Conservation (phyloP, 1,140 invertebrate genomes). For the Galendromus occidentalis region DNA sequence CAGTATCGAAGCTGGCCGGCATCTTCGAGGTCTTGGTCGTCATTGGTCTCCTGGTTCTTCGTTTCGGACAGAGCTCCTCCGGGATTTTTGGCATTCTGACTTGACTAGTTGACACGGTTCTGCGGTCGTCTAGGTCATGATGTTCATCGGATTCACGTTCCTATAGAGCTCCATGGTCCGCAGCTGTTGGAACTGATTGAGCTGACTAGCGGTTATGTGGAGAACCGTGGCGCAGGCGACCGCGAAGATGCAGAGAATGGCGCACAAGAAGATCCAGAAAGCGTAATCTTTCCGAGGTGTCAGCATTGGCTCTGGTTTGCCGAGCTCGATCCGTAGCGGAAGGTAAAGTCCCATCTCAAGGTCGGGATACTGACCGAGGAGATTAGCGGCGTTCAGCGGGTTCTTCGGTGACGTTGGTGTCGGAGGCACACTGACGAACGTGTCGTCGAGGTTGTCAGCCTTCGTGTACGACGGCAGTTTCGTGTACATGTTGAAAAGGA, state of each 20-base stretch:
- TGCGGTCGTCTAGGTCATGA: too few species aligned
- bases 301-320: neutral
- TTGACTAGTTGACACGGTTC: neutral
- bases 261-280: constrained; percentile 10
- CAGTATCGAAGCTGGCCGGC: neutral
- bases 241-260: constrained; percentile 4
- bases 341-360: constrained; percentile 5
- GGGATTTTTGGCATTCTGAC: neutral
- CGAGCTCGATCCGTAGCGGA: neutral
- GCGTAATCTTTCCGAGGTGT: constrained; percentile 1
- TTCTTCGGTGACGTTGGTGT: neutral
- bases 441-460: constrained; percentile 8
- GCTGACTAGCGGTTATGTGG: constrained; percentile 1
- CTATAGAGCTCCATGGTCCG: constrained; percentile 3
- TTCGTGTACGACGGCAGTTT: neutral
- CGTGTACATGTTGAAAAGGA: too few species aligned
- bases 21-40: neutral
- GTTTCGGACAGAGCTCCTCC: neutral
- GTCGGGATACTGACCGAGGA: neutral
- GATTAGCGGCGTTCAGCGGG: neutral
- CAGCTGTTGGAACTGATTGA: constrained; percentile 9
- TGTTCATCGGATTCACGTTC: neutral
- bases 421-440: constrained; percentile 7
- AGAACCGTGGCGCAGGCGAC: constrained; percentile 5
- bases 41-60: neutral